Conservation (phyloP, 2,113 vertebrate species). For the Ranitomeya imitator region DNA sequence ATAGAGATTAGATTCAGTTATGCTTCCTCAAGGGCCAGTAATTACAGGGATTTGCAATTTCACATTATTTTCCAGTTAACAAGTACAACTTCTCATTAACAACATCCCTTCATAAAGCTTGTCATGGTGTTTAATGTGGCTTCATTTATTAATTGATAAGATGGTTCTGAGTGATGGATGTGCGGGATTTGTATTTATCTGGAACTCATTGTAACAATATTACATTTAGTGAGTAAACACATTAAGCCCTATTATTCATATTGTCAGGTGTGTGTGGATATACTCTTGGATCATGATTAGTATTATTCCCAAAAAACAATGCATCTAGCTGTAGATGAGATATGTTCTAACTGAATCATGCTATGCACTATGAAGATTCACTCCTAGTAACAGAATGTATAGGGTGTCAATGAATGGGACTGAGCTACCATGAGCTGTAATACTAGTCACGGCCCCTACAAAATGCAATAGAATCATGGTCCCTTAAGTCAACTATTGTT, state of each 20-base stretch:
- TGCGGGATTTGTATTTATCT: neutral
- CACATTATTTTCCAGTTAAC: constrained; percentile 56
- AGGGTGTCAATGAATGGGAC: too few relatives aligned
- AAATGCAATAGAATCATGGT: too few relatives aligned
- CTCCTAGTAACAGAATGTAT: neutral
- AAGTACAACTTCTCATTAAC: constrained; percentile 55
- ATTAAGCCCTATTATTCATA: neutral
- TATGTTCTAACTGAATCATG: neutral
- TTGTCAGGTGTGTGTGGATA: neutral
- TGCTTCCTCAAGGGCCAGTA: constrained; percentile 51
- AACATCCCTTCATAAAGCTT: constrained; percentile 33
- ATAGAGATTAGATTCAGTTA: constrained; percentile 50
- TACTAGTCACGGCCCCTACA: too few relatives aligned
- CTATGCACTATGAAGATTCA: neutral
- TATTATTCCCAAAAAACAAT: neutral
- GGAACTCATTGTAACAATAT: neutral
- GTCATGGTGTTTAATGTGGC: neutral
- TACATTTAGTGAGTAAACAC: constrained; percentile 16
- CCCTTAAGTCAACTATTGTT: too few relatives aligned
- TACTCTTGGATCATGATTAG: neutral
- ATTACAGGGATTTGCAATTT: constrained; percentile 56
- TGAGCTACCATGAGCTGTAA: neutral
- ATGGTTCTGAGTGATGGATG: neutral
- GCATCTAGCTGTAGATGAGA: neutral
- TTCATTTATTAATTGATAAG: constrained; percentile 30